Conservation (phyloP, 2,113 vertebrate species). For the Bettongia penicillata region DNA sequence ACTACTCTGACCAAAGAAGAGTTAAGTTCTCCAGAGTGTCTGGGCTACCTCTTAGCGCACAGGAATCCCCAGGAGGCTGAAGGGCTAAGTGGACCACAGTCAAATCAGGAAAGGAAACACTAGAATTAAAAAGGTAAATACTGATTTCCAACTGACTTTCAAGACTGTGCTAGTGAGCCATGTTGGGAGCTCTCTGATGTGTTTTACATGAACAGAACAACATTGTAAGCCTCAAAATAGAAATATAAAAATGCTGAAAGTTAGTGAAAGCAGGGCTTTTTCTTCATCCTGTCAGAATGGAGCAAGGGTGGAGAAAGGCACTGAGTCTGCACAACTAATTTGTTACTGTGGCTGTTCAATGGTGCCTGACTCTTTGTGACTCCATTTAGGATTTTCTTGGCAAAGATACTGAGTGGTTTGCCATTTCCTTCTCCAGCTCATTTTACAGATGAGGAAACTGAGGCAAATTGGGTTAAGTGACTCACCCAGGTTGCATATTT, state of each 20-base stretch:
- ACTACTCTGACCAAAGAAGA: not conserved
- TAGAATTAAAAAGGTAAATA: not conserved
- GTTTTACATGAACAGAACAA: not conserved
- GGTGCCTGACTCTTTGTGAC: too few species aligned
- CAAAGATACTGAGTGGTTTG: not conserved
- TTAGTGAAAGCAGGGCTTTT: not conserved
- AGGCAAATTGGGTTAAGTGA: not conserved
- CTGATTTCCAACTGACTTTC: not conserved
- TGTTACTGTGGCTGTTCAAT: not conserved
- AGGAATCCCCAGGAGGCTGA: not conserved
- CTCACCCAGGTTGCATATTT: not conserved
- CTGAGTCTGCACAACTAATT: not conserved
- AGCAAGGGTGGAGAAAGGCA: not conserved
- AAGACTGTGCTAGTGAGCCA: not conserved
- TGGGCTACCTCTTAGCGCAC: not conserved
- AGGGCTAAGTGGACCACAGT: not conserved
- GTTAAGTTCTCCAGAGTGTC: not conserved
- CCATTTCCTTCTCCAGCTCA: not conserved
- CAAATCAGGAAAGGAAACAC: not conserved
- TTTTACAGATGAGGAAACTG: not conserved
- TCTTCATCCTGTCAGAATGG: not conserved
- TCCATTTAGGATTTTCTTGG: not conserved
- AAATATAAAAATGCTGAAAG: not conserved
- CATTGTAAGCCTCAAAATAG: not conserved
- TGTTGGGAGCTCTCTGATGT: not conserved